A percentile compares a stretch with the other conserved stretches of the same genome.
Evolutionary conservation across 2,113 vertebrate genomes (phyloP).

Genomic region (Microtus ochrogaster): DNA sequence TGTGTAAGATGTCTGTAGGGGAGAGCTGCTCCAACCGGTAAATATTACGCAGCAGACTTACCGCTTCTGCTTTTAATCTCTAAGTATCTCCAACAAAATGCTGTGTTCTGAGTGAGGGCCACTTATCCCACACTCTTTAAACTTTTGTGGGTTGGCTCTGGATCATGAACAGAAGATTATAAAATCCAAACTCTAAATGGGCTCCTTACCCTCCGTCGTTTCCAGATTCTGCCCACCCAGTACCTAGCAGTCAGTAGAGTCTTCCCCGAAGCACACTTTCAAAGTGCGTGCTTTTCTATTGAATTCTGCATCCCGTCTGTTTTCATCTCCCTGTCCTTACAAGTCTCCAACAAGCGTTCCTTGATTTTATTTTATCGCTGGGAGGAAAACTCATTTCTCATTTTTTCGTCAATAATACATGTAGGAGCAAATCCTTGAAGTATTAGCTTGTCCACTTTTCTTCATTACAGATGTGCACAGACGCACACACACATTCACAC

Average conservation of each 20-base stretch:
- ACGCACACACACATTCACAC: not conserved
- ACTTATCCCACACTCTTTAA: not conserved
- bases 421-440: constrained; percentile 31
- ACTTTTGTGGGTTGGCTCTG: constrained; percentile 21
- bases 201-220: constrained; percentile 51
- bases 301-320: constrained; percentile 72
- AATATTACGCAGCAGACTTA: constrained; percentile 65
- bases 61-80: constrained; percentile 70
- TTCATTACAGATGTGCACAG: not conserved
- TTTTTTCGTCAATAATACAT: constrained; percentile 38
- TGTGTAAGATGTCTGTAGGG: constrained; percentile 81
- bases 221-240: constrained; percentile 66
- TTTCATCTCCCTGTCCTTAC: constrained; percentile 74
- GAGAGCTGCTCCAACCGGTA: constrained; percentile 78
- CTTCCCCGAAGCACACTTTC: constrained; percentile 71
- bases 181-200: constrained; percentile 57
- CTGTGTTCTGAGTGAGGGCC: not conserved
- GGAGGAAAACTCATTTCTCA: constrained; percentile 27
- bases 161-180: constrained; percentile 55
- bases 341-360: constrained; percentile 70
- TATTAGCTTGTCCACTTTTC: not conserved
- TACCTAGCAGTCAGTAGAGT: constrained; percentile 65
- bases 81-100: not conserved
- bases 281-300: constrained; percentile 59
- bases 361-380: constrained; percentile 64